Conservation (phyloP, 2,797 vertebrate genomes). For the Enteromius paludinosus region DNA sequence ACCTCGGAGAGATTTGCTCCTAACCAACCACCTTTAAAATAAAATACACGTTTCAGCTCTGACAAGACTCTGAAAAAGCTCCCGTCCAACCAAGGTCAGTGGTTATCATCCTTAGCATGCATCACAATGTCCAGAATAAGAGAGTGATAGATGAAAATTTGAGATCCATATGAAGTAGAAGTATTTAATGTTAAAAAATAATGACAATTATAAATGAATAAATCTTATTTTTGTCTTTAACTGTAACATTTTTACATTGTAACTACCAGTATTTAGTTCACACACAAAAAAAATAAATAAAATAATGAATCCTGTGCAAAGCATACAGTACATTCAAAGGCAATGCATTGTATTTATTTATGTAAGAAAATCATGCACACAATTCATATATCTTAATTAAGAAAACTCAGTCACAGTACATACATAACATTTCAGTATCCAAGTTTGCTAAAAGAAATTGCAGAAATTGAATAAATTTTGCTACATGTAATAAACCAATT, state of each 20-base stretch:
- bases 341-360: background rate
- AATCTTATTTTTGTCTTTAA: background rate
- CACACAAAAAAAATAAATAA: no score
- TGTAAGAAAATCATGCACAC: background rate
- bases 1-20: constrained; percentile 35
- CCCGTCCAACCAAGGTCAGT: background rate
- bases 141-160: background rate
- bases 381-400: background rate
- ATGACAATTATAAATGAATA: no score
- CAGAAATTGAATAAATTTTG: no score
- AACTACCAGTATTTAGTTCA: background rate
- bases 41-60: constrained; percentile 9
- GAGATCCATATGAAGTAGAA: background rate
- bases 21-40: constrained; percentile 33
- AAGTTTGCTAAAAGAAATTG: background rate
- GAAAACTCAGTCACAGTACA: no score
- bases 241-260: background rate
- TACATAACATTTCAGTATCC: background rate
- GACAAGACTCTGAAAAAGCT: constrained; percentile 11
- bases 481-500: no score
- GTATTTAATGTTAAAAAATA: background rate
- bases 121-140: background rate
- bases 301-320: no score
- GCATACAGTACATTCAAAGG: no score
- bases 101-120: background rate